These are phyloP conservation scores for Apostichopus parvimensis DNA, from an alignment of 35 echinoderm and acorn worm species.

Conservation along the genomic window DNA sequence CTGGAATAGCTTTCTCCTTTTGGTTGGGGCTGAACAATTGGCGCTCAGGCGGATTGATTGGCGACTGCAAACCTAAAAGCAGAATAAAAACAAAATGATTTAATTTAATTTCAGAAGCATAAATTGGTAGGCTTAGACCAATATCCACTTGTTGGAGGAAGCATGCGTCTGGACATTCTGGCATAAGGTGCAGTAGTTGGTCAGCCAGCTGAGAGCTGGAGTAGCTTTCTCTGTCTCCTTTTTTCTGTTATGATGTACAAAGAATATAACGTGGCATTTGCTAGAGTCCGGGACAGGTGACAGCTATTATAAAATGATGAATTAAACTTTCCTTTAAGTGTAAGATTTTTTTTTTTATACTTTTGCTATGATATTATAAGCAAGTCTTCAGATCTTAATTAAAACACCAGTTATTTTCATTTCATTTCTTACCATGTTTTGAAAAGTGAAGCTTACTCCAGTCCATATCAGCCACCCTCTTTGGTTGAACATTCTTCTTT, in stretches of 20 bases:
- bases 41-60: slow-evolving; percentile 9
- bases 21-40: slow-evolving; percentile 9
- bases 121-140: background rate
- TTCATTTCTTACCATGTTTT: background rate
- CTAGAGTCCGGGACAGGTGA: too few species aligned
- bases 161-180: background rate
- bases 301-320: too few species aligned
- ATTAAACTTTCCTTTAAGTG: background rate
- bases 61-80: background rate
- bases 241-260: too few species aligned
- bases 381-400: too few species aligned
- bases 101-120: slow-evolving; percentile 4
- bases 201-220: background rate
- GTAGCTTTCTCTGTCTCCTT: too few species aligned
- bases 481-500: too few species aligned
- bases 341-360: too few species aligned
- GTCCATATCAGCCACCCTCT: too few species aligned
- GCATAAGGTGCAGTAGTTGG: slow-evolving; percentile 13
- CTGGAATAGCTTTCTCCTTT: background rate
- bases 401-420: background rate
- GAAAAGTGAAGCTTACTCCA: background rate
- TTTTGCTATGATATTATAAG: too few species aligned
- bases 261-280: too few species aligned
- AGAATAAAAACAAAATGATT: background rate
- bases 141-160: background rate